Percentiles rank a stretch among this genome's conserved stretches.
phyloP scores from a whole-genome alignment of 2,888 invertebrate genomes.

The Apoda limacodes region DNA sequence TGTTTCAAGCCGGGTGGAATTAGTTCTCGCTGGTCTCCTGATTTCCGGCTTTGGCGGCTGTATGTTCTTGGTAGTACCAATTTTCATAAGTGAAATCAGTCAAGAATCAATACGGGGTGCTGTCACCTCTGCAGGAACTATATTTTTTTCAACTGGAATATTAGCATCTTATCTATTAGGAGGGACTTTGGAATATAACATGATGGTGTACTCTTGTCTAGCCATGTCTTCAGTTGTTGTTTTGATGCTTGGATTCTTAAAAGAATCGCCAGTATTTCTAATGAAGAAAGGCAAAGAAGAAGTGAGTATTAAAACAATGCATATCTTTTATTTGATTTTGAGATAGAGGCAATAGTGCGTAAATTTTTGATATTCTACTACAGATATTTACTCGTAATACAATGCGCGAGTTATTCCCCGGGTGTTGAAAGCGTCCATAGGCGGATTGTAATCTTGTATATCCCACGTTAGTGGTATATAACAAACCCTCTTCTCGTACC shows the following conservation, averaged over 20 bases:
- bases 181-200: slow-evolving; percentile 32
- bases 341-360: slow-evolving; percentile 39
- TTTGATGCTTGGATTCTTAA: slow-evolving; percentile 24
- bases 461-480: no score
- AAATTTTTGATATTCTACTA: no score
- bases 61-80: slow-evolving; percentile 30
- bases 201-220: slow-evolving; percentile 34
- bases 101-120: slow-evolving; percentile 44
- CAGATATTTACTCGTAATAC: no score
- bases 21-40: slow-evolving; percentile 33
- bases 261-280: slow-evolving; percentile 34
- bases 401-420: background rate
- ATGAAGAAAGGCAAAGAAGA: slow-evolving; percentile 33
- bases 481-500: no score
- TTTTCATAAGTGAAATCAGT: slow-evolving; percentile 43
- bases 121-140: slow-evolving; percentile 35
- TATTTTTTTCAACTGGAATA: slow-evolving; percentile 38
- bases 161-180: slow-evolving; percentile 43
- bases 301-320: slow-evolving; percentile 20
- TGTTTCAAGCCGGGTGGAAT: slow-evolving; percentile 29
- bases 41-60: slow-evolving; percentile 36
- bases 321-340: no score
- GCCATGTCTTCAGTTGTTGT: slow-evolving; percentile 26
- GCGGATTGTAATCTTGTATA: background rate
- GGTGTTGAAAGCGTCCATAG: background rate